These are phyloP conservation scores for Drosophila bocqueti DNA, from an alignment of 1,140 invertebrate genomes.

Conservation along the genomic window DNA sequence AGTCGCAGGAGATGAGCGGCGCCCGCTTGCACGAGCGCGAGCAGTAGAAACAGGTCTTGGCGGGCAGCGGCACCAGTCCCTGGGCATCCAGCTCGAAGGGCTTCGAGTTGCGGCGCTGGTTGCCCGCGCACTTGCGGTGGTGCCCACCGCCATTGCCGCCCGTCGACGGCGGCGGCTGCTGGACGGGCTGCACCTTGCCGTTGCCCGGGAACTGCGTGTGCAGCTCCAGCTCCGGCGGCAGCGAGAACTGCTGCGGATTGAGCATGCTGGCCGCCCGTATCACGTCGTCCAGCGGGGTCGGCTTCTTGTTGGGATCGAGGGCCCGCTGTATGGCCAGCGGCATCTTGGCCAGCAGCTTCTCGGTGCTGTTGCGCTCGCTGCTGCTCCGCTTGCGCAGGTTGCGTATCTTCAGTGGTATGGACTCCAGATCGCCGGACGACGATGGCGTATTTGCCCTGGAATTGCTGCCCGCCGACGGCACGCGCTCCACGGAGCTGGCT, in stretches of 20 bases:
- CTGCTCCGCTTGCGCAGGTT: conserved; percentile 82
- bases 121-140: conserved; percentile 50
- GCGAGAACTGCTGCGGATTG: conserved; percentile 95
- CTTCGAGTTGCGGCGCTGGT: conserved; percentile 77
- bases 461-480: conserved; percentile 56
- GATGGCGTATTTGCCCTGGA: conserved; percentile 77
- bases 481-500: conserved; percentile 77
- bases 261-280: conserved; percentile 92
- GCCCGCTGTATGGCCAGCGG: conserved; percentile 72
- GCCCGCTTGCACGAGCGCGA: conserved; percentile 92
- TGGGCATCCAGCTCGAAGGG: conserved; percentile 90
- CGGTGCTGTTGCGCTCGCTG: conserved; percentile 77
- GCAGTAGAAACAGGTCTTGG: conserved; percentile 93
- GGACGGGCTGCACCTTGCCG: conserved; percentile 87
- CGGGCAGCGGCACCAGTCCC: conserved; percentile 92
- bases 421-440: conserved; percentile 69
- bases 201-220: conserved; percentile 93
- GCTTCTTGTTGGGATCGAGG: conserved; percentile 85
- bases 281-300: conserved; percentile 90
- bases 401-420: conserved; percentile 77
- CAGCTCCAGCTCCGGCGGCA: conserved; percentile 92
- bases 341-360: conserved; percentile 74
- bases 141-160: conserved; percentile 57
- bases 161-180: conserved; percentile 42
- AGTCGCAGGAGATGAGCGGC: conserved; percentile 96